Evolutionary conservation across 2,113 vertebrate genomes (phyloP).

Genomic region (Upupa epops): DNA sequence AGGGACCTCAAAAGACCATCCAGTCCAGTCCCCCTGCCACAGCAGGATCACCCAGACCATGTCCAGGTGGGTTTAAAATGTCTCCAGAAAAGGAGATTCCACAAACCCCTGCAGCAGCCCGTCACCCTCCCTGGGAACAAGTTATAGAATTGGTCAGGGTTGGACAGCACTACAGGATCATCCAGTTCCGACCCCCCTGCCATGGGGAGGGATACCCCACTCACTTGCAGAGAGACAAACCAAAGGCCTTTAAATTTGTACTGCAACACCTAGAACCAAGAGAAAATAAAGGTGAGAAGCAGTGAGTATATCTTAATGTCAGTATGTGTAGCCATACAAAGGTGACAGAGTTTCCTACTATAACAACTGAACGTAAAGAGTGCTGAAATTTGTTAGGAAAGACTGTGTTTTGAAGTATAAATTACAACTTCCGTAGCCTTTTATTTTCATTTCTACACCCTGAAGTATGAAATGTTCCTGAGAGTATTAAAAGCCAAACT

Average conservation of each 20-base stretch:
- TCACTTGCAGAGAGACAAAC: background rate
- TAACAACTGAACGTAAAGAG: background rate
- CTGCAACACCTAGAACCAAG: background rate
- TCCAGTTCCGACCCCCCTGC: too few species aligned
- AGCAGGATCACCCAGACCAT: too few species aligned
- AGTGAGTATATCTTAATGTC: background rate
- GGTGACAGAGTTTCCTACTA: background rate
- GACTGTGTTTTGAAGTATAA: background rate
- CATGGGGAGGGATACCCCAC: background rate
- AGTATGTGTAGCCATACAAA: background rate
- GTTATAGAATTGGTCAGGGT: too few species aligned
- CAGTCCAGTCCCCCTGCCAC: too few species aligned
- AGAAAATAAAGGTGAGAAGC: background rate
- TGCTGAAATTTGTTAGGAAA: background rate
- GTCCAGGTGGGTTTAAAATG: too few species aligned
- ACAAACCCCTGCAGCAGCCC: too few species aligned
- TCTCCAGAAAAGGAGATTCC: too few species aligned
- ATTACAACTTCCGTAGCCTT: background rate
- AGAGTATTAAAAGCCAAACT: background rate
- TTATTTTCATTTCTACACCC: background rate
- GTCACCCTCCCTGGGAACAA: too few species aligned
- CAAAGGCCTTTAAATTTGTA: background rate
- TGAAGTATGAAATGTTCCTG: background rate
- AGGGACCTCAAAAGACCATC: too few species aligned
- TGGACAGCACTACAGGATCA: too few species aligned